Evolutionary conservation across 2,797 vertebrate genomes (phyloP).

Genomic region (Periparus ater): DNA sequence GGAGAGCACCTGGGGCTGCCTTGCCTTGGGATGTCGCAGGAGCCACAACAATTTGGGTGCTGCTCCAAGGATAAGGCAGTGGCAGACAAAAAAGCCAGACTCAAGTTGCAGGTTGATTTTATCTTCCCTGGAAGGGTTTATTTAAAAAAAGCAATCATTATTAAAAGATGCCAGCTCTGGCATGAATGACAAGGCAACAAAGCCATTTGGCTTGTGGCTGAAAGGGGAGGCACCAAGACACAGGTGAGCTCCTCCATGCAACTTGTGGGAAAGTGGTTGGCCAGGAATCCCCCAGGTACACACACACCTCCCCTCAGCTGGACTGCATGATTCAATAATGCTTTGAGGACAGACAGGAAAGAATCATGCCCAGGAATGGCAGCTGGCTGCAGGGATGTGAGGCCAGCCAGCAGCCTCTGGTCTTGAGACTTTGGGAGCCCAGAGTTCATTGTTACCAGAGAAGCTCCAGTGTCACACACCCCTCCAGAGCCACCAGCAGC

Average conservation of each 20-base stretch:
- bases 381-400: background rate
- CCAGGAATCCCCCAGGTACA: background rate
- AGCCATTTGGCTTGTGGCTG: conserved; percentile 6
- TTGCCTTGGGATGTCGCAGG: background rate
- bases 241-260: accelerated
- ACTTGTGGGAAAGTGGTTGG: accelerated
- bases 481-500: background rate
- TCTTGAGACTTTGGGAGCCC: background rate
- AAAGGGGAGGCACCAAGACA: background rate
- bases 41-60: accelerated
- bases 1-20: background rate
- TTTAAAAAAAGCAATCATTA: conserved; percentile 1
- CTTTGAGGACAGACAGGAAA: background rate
- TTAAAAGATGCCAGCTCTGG: background rate
- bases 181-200: background rate
- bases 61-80: background rate
- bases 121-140: conserved; percentile 23
- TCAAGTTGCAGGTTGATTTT: background rate
- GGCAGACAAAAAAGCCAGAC: conserved; percentile 8
- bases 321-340: background rate
- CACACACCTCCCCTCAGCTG: background rate
- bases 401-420: background rate
- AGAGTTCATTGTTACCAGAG: background rate
- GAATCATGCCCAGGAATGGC: background rate
- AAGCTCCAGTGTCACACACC: background rate